Base-by-base conservation (phyloP, 2,797 vertebrate species). In the Helostoma temminkii region DNA sequence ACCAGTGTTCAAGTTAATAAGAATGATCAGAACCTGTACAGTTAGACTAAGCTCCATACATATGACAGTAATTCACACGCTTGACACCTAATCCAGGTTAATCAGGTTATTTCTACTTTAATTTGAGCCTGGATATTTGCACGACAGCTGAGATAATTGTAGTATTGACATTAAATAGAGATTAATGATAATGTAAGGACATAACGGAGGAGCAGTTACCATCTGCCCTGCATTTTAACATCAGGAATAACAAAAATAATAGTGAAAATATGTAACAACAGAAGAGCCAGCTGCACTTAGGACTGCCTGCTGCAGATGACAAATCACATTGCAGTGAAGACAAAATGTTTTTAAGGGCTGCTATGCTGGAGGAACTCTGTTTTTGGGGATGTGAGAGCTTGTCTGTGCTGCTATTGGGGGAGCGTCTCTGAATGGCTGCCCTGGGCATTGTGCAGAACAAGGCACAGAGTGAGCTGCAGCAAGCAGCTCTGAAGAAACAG, bases 371-470 rank as follows among this genome's bases (percentile, higher is more conserved):
- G 72, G 74, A 76, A 81, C 76, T 65, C 46, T 76, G 80, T 81
- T 87, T 75, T 90, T 88, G 80, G 81, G 81, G 84, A 80, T 87
- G 61, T 84, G 79, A 83, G 82, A 80, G 76, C 78, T 43, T 74
- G 24, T 83, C 65, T 71, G 59, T 61, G 76, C 71, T 81, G 81
- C 80, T 83, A 58, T 76, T 67, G 43, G 49, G 86, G 85, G 76
- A 78, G 85, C 54, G 73, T 82, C 88, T 90, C 78, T 88, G 89
- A 93, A 91, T 91, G 91, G 88, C 86, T 79, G 90, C 89, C 87
- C 87, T 82, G 91, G 86, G 90, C 89, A 63, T 74, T 72, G 85
- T 88, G 80, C 89, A 85, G 82, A 88, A 82, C 83, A 71, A 84
- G 88, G 78, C 81, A 66, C 86, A 82, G 84, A 88, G 80, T 73